These are phyloP conservation scores for Falco concolor DNA, from an alignment of 2,797 vertebrate species.

Conservation along the genomic window DNA sequence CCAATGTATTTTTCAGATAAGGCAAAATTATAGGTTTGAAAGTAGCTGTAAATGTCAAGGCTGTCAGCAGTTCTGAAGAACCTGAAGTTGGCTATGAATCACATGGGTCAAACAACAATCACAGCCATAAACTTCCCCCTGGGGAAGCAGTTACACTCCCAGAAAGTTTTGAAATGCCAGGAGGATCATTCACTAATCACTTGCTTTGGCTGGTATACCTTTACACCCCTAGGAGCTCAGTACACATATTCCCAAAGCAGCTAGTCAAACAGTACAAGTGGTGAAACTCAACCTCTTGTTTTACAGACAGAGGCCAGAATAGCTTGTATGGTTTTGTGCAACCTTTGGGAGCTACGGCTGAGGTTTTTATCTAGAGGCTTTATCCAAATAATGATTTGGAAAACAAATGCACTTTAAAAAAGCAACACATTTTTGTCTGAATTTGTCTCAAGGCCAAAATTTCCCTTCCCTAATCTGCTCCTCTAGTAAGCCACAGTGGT, in stretches of 20 bases:
- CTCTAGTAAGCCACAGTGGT: background rate
- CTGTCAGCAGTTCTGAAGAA: background rate
- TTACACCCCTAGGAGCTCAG: background rate
- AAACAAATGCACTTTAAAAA: background rate
- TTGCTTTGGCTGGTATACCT: background rate
- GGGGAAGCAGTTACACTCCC: background rate
- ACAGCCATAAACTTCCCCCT: background rate
- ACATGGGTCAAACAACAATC: background rate
- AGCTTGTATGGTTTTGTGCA: background rate
- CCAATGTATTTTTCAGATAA: background rate
- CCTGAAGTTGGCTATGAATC: background rate
- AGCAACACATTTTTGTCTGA: background rate
- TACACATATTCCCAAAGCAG: background rate
- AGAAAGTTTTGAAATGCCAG: background rate
- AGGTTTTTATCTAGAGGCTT: background rate
- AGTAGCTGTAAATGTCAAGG: background rate
- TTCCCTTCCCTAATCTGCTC: background rate
- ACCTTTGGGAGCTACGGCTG: background rate
- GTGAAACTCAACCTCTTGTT: background rate
- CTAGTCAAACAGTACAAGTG: background rate
- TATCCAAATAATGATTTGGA: background rate
- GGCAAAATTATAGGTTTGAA: background rate
- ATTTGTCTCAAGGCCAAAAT: background rate
- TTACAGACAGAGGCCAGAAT: background rate
- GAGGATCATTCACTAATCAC: background rate